phyloP scores from a whole-genome alignment of 2,797 vertebrate species.

The Threskiornis aethiopicus region DNA sequence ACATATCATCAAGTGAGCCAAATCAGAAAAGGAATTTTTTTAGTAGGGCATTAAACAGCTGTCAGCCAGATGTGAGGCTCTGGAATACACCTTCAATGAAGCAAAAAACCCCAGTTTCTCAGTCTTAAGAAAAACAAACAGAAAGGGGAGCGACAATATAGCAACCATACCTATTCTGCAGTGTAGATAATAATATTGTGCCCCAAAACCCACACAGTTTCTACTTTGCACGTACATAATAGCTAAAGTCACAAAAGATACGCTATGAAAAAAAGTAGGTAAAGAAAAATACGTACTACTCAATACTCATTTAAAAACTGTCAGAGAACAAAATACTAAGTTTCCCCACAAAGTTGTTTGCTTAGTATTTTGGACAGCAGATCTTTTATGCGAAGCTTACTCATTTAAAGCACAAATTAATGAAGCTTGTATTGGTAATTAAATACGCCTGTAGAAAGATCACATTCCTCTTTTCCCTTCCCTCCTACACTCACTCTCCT shows the following conservation, averaged over 20 bases:
- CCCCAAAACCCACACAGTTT: neutral
- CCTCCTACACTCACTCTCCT: slow-evolving; percentile 13
- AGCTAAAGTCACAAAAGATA: neutral
- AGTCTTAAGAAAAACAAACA: neutral
- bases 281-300: neutral
- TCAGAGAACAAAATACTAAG: neutral
- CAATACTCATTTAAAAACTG: neutral
- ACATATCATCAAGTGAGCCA: neutral
- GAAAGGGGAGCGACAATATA: neutral
- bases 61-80: neutral
- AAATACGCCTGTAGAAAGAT: neutral
- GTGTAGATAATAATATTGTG: neutral
- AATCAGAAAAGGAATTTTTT: slow-evolving; percentile 5
- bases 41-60: neutral
- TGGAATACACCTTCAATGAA: slow-evolving; percentile 12
- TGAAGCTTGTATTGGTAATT: neutral
- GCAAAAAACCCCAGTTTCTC: neutral
- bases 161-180: neutral
- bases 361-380: neutral
- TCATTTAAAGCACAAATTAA: neutral
- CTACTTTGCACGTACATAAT: neutral
- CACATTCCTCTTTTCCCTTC: neutral
- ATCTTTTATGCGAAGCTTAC: neutral
- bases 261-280: rapidly evolving
- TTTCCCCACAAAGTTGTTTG: neutral